Evolutionary conservation across 2,113 vertebrate genomes (phyloP).

Genomic region (Marmota monax): DNA sequence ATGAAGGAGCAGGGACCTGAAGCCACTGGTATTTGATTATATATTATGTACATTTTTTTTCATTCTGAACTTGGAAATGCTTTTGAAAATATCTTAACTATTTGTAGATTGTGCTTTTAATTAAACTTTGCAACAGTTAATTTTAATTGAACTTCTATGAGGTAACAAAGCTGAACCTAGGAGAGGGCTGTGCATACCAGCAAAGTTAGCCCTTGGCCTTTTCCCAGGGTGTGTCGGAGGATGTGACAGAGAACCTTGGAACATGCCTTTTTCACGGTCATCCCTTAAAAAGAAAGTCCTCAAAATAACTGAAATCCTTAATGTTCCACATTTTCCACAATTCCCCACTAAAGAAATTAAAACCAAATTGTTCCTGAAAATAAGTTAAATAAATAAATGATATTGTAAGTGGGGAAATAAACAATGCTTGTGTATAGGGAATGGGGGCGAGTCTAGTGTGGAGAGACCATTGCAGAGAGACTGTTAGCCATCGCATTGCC

Average conservation of each 20-base stretch:
- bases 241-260: neutral
- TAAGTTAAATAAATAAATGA: too few species aligned
- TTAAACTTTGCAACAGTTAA: constrained; percentile 82
- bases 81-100: constrained; percentile 70
- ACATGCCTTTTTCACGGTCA: neutral
- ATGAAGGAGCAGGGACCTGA: constrained; percentile 82
- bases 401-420: too few species aligned
- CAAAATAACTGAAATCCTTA: neutral
- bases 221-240: neutral
- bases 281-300: neutral
- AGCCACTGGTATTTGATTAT: constrained; percentile 57
- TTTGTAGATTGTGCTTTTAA: constrained; percentile 83
- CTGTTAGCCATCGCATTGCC: too few species aligned
- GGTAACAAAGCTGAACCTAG: constrained; percentile 67
- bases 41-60: constrained; percentile 80
- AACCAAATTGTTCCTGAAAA: neutral
- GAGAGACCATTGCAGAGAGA: too few species aligned
- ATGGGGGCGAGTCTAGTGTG: too few species aligned
- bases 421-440: too few species aligned
- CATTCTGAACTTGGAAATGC: constrained; percentile 82
- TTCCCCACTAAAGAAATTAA: neutral
- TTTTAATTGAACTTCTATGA: constrained; percentile 64
- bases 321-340: neutral
- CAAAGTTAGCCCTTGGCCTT: neutral
- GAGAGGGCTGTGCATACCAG: neutral